Evolutionary conservation across 2,113 vertebrate species (phyloP), one percentile per base, ranked within the genome.

Genomic region (Corythaixoides concolor): DNA sequence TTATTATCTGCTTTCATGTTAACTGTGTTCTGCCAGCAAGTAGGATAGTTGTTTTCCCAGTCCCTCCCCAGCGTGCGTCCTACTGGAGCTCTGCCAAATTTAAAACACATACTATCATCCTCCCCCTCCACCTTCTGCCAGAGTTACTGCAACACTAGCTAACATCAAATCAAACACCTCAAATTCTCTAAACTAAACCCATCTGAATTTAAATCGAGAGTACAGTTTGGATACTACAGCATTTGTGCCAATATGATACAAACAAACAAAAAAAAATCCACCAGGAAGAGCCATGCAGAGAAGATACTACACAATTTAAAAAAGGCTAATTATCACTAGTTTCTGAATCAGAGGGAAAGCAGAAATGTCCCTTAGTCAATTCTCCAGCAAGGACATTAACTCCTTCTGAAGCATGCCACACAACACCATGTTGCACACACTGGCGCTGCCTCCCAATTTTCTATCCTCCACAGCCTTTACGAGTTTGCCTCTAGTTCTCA

Each of bases 341-440:
- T 76, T 69, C 53, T 12, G 27, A 73, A 24, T 30, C 45, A 37
- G 8, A 37, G 3, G 21, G 23, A 75, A 64, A 84, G 69, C 39
- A 80, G 14, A 69, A 8, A 35, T 14, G 27, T 27, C 60, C 37
- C 30, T 59, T 3, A 9, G 43, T 27, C 37, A 53, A 28, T 18
- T 75, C 30, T 64, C n/a, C 30, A 80, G 60, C n/a, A 60, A 59
- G 30, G 45, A 37, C 50, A 45, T 10, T 15, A 52, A 26, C 32
- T 77, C 35, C 11, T 60, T 28, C 53, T 23, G 5, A 5, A 52
- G 47, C 23, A 6, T 32, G 33, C 8, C 27, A 43, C 53, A n/a
- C 24, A 70, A n/a, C 27, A 33, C 2, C 0, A 16, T 5, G 11
- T 3, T 30, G 39, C 2, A 0, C 39, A 55, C 39, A 22, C 26